Evolutionary conservation across 2,113 vertebrate species (phyloP).

Genomic region (Malurus melanocephalus): DNA sequence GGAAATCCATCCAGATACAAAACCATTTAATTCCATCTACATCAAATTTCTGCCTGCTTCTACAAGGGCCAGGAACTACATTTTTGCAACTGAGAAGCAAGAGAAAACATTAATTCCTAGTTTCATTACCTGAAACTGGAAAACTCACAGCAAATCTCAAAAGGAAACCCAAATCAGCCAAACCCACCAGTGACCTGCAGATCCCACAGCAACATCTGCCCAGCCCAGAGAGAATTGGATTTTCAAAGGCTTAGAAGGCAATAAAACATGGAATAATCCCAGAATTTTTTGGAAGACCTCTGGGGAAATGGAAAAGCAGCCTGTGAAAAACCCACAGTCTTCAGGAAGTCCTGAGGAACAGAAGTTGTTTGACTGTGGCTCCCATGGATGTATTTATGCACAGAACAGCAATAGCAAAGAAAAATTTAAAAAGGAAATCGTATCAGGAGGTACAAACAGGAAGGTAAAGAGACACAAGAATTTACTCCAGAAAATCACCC

Average conservation of each 20-base stretch:
- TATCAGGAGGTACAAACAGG: background rate
- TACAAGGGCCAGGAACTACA: background rate
- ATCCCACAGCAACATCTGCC: background rate
- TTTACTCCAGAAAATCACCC: background rate
- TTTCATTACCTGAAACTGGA: background rate
- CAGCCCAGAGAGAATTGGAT: background rate
- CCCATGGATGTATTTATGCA: background rate
- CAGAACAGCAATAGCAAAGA: background rate
- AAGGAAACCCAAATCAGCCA: background rate
- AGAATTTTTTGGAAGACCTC: background rate
- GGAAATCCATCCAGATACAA: background rate
- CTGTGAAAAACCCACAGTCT: background rate
- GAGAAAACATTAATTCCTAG: background rate
- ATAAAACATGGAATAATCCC: background rate
- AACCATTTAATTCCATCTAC: background rate
- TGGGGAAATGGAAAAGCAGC: background rate
- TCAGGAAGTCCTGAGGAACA: background rate
- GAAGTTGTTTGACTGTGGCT: background rate
- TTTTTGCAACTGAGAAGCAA: background rate
- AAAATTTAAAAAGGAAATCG: background rate
- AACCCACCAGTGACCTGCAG: background rate
- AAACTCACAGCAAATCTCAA: background rate
- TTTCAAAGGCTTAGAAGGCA: background rate
- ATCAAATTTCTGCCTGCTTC: background rate
- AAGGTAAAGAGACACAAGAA: background rate